Base-by-base conservation (phyloP, 1,140 invertebrate genomes). In the Drosophila kepulauana region DNA sequence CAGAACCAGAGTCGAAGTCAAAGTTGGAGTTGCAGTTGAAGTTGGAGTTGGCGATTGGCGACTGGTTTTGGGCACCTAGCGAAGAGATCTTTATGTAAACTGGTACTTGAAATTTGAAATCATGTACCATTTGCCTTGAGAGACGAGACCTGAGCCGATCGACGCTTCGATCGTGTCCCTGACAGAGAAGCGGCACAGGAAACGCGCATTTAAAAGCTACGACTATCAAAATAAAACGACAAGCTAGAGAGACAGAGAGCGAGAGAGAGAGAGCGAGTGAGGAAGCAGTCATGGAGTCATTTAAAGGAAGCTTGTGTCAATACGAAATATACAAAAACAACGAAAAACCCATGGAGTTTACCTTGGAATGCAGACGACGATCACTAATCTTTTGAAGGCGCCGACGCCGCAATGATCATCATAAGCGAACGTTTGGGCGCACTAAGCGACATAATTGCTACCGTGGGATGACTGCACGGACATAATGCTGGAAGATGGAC, bases 101-200 rank as follows among this genome's bases (percentile, higher is more conserved):
- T 89, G 85, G 85, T 89, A 89, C 85, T 89, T 89, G 85, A 89
- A 89, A 89, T 89, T 89, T 89, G 86, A 89, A 89, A 89, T 89
- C 85, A 89, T 89, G 85, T 89, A 89, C 85, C 85, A 89, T 89
- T 89, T 89, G 86, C 85, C 85, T 89, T 89, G 85, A 89, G 85
- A 89, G 81, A 78, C 51, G 49, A 30, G 35, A 58, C 45, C 33
- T 68, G 20, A 25, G 35, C 15, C 11, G 76, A 68, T 52, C 61
- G 54, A 38, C 30, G 38, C 77, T 66, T 69, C 66, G 85, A 78
- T 88, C 78, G 85, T 89, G 85, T 89, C 85, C 81, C 85, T 89
- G 85, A 85, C 82, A 78, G 68, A 72, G 57, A 4, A 28, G 56
- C 68, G 80, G 74, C 80, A 90, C 86, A 89, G 85, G 85, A 89